Evolutionary conservation across 1,140 invertebrate genomes (phyloP).

Genomic region (Eupristina koningsbergeri): DNA sequence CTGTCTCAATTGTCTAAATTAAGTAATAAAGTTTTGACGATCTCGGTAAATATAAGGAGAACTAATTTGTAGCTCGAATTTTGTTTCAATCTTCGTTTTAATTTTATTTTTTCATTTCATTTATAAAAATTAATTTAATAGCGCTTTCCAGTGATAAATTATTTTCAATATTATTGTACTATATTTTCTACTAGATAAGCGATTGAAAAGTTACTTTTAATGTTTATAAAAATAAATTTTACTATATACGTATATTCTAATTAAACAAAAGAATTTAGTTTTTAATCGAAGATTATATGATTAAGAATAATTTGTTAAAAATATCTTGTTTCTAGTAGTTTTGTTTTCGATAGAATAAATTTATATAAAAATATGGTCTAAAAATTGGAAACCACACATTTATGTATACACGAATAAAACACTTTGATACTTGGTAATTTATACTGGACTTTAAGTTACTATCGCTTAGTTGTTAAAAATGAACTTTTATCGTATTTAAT

Average conservation of each 20-base stretch:
- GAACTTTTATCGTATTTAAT: neutral
- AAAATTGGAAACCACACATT: too few species aligned
- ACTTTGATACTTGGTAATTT: neutral
- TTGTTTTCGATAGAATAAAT: too few species aligned
- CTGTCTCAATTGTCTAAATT: neutral
- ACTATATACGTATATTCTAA: too few species aligned
- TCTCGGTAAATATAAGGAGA: conserved; percentile 21
- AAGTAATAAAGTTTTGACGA: conserved; percentile 17
- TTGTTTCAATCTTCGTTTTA: neutral
- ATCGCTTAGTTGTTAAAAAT: neutral
- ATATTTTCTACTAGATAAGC: conserved; percentile 9
- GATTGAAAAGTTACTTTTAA: conserved; percentile 18
- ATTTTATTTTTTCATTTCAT: neutral
- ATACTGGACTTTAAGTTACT: neutral
- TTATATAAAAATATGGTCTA: too few species aligned
- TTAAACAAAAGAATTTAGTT: too few species aligned
- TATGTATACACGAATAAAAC: too few species aligned
- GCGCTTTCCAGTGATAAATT: conserved; percentile 34
- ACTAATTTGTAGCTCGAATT: conserved; percentile 49
- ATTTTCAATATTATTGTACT: neutral
- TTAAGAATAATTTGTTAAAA: too few species aligned
- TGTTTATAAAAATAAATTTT: neutral
- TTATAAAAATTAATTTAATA: conserved; percentile 25
- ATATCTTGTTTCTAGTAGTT: too few species aligned
- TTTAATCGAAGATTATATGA: too few species aligned